Conservation (phyloP, 2,888 invertebrate genomes). For the Mystacides longicornis region DNA sequence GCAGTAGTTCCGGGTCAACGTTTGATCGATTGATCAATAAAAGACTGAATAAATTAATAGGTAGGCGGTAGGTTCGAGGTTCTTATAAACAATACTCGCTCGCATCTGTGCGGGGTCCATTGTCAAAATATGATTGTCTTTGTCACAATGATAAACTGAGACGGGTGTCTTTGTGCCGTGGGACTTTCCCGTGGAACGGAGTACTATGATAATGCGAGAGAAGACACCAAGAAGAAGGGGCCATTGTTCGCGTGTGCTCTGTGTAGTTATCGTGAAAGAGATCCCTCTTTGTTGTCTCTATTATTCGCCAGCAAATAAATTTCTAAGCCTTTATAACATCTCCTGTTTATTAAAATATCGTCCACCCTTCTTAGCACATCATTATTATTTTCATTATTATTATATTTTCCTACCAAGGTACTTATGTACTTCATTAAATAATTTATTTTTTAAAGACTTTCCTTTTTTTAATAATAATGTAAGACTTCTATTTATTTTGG, state of each 20-base stretch:
- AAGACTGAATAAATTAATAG: too few species aligned
- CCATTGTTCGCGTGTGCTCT: neutral
- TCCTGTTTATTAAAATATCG: neutral
- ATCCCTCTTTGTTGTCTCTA: neutral
- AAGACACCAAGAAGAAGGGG: neutral
- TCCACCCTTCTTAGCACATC: neutral
- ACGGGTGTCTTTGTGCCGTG: neutral
- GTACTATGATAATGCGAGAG: too few species aligned
- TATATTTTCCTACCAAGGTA: too few species aligned
- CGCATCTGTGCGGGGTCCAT: neutral
- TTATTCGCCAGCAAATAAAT: neutral
- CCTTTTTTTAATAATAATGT: too few species aligned
- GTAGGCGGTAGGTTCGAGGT: too few species aligned
- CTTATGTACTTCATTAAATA: too few species aligned
- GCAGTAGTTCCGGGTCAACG: too few species aligned
- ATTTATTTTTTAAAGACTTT: neutral
- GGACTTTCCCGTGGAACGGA: neutral
- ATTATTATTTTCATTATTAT: neutral
- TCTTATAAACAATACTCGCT: too few species aligned
- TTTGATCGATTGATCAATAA: too few species aligned
- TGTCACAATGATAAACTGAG: constrained; percentile 1
- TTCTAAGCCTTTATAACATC: neutral
- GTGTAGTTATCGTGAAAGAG: neutral
- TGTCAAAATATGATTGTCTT: neutral
- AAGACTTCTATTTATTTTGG: too few species aligned